Evolutionary conservation across 2,797 vertebrate genomes (phyloP).

Genomic region (Perodicticus potto): DNA sequence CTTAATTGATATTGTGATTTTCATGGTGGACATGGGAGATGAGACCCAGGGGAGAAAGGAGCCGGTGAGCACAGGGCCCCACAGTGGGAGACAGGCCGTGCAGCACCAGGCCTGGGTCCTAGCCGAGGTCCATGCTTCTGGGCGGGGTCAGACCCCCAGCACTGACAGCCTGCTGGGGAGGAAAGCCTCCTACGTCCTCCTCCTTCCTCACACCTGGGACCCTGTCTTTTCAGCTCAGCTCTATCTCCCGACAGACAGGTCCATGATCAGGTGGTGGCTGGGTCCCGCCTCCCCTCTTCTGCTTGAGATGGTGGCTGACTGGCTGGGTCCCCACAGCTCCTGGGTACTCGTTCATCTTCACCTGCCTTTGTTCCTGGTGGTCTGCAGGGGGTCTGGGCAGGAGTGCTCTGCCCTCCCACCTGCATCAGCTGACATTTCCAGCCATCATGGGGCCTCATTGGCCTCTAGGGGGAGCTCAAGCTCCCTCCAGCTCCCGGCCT

Average conservation of each 20-base stretch:
- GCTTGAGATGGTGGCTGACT: too few relatives aligned
- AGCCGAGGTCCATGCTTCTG: not conserved
- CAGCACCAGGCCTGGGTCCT: not conserved
- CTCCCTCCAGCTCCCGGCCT: not conserved
- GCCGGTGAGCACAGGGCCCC: not conserved
- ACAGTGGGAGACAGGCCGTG: accelerated
- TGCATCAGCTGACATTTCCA: not conserved
- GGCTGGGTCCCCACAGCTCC: not conserved
- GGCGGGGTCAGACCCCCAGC: not conserved
- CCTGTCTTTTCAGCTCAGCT: not conserved
- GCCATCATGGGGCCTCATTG: not conserved
- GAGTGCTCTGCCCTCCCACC: accelerated
- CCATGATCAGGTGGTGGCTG: not conserved
- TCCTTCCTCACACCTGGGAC: not conserved
- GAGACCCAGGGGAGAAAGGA: not conserved
- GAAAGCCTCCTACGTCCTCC: not conserved
- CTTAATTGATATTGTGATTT: not conserved
- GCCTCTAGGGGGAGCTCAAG: not conserved
- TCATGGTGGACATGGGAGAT: not conserved
- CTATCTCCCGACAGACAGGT: not conserved
- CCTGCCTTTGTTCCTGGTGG: not conserved
- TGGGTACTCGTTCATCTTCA: not conserved
- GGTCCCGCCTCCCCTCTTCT: accelerated
- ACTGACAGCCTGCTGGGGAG: not conserved
- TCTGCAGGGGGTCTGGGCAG: not conserved